phyloP scores from a whole-genome alignment of 2,888 invertebrate species.

The Anorthoa munda region DNA sequence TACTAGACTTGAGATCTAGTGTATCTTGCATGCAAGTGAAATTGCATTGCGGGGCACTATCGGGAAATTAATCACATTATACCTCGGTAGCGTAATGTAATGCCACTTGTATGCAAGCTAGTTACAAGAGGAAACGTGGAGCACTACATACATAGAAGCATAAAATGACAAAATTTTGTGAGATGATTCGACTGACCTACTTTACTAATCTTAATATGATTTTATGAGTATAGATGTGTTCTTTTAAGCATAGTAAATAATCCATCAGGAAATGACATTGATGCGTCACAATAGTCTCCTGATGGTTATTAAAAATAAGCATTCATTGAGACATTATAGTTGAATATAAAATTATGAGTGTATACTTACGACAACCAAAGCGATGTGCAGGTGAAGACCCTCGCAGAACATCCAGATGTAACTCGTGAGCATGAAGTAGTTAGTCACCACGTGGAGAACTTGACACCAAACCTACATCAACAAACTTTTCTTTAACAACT shows the following conservation, averaged over 20 bases:
- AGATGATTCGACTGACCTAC: neutral
- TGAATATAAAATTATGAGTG: neutral
- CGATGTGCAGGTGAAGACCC: constrained; percentile 94
- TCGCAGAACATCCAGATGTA: constrained; percentile 97
- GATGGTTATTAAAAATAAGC: neutral
- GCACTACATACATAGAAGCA: too few relatives aligned
- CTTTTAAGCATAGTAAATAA: neutral
- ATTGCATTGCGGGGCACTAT: too few relatives aligned
- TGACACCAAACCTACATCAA: constrained; percentile 93
- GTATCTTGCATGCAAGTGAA: too few relatives aligned
- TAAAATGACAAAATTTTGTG: too few relatives aligned
- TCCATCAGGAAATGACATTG: neutral
- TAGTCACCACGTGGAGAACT: constrained; percentile 92
- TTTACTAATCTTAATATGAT: neutral
- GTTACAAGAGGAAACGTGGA: too few relatives aligned
- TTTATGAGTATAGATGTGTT: neutral
- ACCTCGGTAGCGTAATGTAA: too few relatives aligned
- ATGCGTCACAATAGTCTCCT: neutral
- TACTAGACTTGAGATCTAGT: too few relatives aligned
- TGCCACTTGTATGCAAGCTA: too few relatives aligned
- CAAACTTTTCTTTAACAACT: neutral
- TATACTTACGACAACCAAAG: constrained; percentile 92
- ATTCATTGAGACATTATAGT: neutral
- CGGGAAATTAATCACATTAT: too few relatives aligned
- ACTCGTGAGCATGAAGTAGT: constrained; percentile 94